These are phyloP conservation scores for Dromiciops gliroides DNA, from an alignment of 2,113 vertebrate genomes.

Conservation along the genomic window DNA sequence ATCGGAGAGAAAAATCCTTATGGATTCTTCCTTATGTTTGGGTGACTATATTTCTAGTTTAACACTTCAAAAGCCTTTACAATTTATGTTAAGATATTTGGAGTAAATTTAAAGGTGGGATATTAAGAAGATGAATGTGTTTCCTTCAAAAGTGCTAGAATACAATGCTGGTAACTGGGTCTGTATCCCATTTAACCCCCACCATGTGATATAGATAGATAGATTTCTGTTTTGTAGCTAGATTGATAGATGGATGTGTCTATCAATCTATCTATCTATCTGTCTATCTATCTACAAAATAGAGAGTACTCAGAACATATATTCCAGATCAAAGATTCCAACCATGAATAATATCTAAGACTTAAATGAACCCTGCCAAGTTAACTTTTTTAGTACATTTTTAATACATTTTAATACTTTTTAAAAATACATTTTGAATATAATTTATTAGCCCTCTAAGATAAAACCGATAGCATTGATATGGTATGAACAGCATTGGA, in stretches of 20 bases:
- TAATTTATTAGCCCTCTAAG: neutral
- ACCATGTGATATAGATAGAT: neutral
- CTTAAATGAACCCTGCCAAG: neutral
- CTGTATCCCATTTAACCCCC: neutral
- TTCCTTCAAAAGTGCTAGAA: neutral
- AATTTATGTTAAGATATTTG: neutral
- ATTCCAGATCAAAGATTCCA: neutral
- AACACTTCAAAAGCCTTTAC: neutral
- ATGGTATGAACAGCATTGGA: neutral
- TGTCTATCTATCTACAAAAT: neutral
- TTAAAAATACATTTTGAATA: neutral
- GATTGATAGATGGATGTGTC: too few relatives aligned
- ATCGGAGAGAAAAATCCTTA: neutral
- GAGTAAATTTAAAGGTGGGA: neutral
- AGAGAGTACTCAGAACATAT: neutral
- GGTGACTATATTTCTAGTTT: neutral
- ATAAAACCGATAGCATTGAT: neutral
- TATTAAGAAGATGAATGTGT: neutral
- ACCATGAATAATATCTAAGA: accelerated
- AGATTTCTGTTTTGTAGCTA: too few relatives aligned
- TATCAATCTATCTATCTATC: too few relatives aligned
- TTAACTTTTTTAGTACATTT: neutral
- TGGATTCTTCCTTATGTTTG: neutral
- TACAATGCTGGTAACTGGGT: neutral
- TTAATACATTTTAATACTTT: neutral